Percentiles rank a stretch among this genome's conserved stretches.
These are phyloP conservation scores for Desmodus rotundus DNA, from an alignment of 2,113 vertebrate genomes.

Conservation along the genomic window DNA sequence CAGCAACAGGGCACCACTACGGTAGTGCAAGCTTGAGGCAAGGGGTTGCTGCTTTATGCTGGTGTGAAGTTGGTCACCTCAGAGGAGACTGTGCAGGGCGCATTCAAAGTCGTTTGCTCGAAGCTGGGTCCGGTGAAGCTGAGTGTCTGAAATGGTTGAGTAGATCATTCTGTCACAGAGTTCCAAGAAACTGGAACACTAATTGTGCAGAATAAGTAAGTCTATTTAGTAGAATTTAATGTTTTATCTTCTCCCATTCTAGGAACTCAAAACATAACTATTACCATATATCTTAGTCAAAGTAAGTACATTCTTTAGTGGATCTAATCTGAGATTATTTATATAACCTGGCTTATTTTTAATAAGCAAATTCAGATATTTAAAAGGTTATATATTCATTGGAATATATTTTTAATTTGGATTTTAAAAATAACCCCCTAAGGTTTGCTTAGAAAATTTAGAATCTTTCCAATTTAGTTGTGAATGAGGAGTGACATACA, in stretches of 20 bases:
- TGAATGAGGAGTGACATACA: constrained; percentile 67
- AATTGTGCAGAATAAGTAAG: not conserved
- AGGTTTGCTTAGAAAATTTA: constrained; percentile 20
- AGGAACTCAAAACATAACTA: not conserved
- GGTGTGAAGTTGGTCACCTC: not conserved
- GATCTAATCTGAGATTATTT: not conserved
- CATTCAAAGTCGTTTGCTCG: rapidly evolving
- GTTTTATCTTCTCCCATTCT: not conserved
- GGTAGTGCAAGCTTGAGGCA: not conserved
- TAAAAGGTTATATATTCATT: not conserved
- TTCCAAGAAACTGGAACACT: not conserved
- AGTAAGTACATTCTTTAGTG: not conserved
- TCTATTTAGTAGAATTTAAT: not conserved
- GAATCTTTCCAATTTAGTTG: constrained; percentile 46
- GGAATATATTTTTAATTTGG: not conserved
- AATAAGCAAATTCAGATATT: constrained; percentile 8
- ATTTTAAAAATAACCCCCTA: constrained; percentile 27
- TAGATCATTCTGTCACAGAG: not conserved
- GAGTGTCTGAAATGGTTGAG: not conserved
- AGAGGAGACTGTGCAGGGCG: not conserved
- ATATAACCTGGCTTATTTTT: constrained; percentile 7
- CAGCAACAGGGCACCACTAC: not conserved
- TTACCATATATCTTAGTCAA: not conserved
- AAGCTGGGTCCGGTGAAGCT: not conserved
- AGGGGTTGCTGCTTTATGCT: rapidly evolving